Evolutionary conservation across 2,797 vertebrate species (phyloP).

Genomic region (Otolemur crassicaudatus): DNA sequence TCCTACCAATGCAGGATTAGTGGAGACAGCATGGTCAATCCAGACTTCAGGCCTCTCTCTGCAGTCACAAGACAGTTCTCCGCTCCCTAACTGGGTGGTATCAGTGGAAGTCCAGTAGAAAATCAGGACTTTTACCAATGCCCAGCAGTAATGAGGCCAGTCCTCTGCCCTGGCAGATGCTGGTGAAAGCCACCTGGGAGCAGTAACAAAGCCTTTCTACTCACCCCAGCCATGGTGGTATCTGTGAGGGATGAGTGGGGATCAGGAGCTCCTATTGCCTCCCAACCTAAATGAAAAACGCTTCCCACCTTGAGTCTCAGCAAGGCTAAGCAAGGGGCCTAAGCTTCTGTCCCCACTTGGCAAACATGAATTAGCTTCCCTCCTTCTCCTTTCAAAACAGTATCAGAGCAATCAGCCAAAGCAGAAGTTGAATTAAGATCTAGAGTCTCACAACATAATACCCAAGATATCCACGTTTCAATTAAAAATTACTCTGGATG

Average conservation of each 20-base stretch:
- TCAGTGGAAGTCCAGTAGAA: background rate
- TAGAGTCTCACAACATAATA: constrained; percentile 1
- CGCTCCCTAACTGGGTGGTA: background rate
- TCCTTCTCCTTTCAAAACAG: background rate
- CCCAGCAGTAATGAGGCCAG: background rate
- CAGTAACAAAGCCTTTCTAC: background rate
- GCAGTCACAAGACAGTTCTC: background rate
- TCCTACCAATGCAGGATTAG: too few species aligned
- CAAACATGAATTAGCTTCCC: background rate
- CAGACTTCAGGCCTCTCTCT: background rate
- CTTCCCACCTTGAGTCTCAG: background rate
- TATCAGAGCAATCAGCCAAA: background rate
- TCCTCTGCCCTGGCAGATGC: accelerated
- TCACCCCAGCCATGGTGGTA: background rate
- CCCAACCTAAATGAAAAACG: background rate
- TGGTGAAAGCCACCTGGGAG: background rate
- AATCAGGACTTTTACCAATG: background rate
- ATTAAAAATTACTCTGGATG: constrained; percentile 14
- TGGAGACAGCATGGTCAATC: background rate
- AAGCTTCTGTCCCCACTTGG: background rate
- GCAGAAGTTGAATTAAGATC: constrained; percentile 2
- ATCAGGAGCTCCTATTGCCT: background rate
- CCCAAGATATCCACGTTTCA: background rate
- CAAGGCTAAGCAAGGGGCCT: background rate
- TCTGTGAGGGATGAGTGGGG: background rate